These are phyloP conservation scores for Myotis davidii DNA, from an alignment of 2,113 vertebrate species.

Conservation along the genomic window DNA sequence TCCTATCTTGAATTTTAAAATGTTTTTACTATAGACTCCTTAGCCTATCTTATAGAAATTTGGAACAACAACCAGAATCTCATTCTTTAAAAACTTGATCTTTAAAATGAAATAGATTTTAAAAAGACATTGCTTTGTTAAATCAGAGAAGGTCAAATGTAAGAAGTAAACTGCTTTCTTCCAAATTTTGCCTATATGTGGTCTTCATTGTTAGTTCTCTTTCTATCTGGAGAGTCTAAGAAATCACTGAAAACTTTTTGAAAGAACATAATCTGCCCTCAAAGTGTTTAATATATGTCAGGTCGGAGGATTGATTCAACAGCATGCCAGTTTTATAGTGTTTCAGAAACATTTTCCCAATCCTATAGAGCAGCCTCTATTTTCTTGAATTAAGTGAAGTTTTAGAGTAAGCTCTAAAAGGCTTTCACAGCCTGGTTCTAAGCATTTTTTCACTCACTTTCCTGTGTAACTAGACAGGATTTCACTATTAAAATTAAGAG, in stretches of 20 bases:
- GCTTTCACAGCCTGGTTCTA: not conserved
- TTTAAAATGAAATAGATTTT: slow-evolving; percentile 22
- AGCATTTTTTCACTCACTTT: not conserved
- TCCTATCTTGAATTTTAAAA: not conserved
- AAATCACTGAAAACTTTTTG: not conserved
- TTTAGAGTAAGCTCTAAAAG: not conserved
- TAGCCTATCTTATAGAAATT: not conserved
- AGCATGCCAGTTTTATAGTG: not conserved
- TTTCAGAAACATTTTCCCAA: not conserved
- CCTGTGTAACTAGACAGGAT: not conserved
- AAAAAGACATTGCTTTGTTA: not conserved
- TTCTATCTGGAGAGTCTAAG: not conserved
- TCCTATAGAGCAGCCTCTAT: not conserved
- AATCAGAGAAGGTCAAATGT: not conserved
- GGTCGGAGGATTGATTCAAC: not conserved
- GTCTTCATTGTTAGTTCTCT: not conserved
- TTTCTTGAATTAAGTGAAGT: not conserved
- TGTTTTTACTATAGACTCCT: not conserved
- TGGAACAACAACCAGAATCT: not conserved
- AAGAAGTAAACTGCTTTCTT: slow-evolving; percentile 19
- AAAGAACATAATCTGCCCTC: not conserved
- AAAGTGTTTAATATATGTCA: not conserved
- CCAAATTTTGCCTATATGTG: not conserved
- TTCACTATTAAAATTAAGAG: not conserved
- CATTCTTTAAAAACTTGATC: slow-evolving; percentile 2